Conservation (phyloP, 2,888 invertebrate genomes). For the Idaea aversata region DNA sequence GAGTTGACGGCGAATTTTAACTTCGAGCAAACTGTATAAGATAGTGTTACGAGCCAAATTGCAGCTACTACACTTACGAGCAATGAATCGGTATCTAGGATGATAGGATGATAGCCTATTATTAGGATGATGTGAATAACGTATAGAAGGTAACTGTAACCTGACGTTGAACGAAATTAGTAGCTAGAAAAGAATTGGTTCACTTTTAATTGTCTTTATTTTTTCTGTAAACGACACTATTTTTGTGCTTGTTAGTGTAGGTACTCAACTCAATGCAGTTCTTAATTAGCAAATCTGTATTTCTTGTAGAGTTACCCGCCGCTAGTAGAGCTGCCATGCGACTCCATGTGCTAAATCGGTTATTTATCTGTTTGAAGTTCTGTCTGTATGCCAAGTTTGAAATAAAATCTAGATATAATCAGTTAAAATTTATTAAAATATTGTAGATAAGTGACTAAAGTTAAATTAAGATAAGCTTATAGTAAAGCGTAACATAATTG, state of each 20-base stretch:
- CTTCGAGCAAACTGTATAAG: slow-evolving; percentile 45
- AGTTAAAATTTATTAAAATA: too few relatives aligned
- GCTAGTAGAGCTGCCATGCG: not conserved
- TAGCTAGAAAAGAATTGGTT: too few relatives aligned
- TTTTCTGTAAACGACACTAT: slow-evolving; percentile 7
- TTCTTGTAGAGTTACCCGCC: slow-evolving; percentile 18
- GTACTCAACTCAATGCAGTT: slow-evolving; percentile 17
- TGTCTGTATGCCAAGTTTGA: too few relatives aligned
- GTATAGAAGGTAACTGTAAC: too few relatives aligned
- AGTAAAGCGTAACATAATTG: not conserved
- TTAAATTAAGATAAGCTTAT: not conserved
- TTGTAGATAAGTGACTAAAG: not conserved
- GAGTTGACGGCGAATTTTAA: slow-evolving; percentile 47
- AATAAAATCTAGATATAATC: too few relatives aligned
- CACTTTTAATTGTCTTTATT: not conserved
- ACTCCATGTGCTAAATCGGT: not conserved
- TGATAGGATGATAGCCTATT: too few relatives aligned
- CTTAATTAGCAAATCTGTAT: slow-evolving; percentile 30
- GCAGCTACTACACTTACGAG: slow-evolving; percentile 26
- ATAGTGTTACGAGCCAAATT: slow-evolving; percentile 36
- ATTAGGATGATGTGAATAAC: too few relatives aligned
- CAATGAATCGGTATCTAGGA: slow-evolving; percentile 3
- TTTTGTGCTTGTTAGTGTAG: not conserved
- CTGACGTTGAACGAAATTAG: too few relatives aligned
- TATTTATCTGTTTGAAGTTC: not conserved